phyloP scores from a whole-genome alignment of 2,797 vertebrate genomes.

The Cirrhinus molitorella region DNA sequence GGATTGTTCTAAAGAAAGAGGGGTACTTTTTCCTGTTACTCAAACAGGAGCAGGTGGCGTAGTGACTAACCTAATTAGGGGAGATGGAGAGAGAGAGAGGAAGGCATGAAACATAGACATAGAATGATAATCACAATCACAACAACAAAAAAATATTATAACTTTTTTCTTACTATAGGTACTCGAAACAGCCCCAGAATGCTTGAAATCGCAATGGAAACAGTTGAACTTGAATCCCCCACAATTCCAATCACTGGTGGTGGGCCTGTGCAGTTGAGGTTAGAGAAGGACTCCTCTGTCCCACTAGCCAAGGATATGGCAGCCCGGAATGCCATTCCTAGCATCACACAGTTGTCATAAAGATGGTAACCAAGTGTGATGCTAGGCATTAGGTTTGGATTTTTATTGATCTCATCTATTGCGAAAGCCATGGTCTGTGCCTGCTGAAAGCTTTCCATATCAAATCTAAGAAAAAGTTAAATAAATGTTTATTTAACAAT shows the following conservation, averaged over 20 bases:
- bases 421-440: conserved; percentile 74
- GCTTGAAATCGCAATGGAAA: conserved; percentile 68
- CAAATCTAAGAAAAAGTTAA: conserved; percentile 62
- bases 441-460: conserved; percentile 66
- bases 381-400: conserved; percentile 72
- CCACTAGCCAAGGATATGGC: conserved; percentile 69
- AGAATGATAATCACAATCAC: background rate
- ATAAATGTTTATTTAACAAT: background rate
- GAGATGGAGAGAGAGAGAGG: background rate
- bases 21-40: conserved; percentile 59
- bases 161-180: conserved; percentile 8
- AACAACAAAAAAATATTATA: background rate
- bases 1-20: conserved; percentile 60
- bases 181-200: conserved; percentile 62
- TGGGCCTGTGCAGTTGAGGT: conserved; percentile 48
- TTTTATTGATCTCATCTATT: conserved; percentile 77
- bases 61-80: conserved; percentile 16
- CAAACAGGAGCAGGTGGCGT: conserved; percentile 55
- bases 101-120: background rate
- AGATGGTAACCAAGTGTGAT: conserved; percentile 78
- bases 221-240: conserved; percentile 65
- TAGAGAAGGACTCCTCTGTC: conserved; percentile 31
- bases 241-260: conserved; percentile 66
- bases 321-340: conserved; percentile 72
- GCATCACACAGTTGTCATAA: conserved; percentile 78